phyloP scores from a whole-genome alignment of 2,888 invertebrate species.

The Amitus sp. region DNA sequence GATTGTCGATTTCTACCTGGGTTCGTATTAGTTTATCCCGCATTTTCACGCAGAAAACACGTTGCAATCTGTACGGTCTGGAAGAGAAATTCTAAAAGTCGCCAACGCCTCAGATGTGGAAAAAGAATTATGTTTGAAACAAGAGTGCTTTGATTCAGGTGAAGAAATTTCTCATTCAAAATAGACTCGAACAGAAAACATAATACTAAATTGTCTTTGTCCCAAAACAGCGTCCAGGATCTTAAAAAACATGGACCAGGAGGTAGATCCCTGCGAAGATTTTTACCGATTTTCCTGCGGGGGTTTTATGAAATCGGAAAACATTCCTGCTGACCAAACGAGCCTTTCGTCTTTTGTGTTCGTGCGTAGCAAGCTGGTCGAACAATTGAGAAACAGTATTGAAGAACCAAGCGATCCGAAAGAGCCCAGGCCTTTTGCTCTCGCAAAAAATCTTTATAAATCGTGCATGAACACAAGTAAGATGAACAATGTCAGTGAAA shows the following conservation, averaged over 20 bases:
- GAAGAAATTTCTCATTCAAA: slow-evolving; percentile 35
- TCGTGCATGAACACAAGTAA: slow-evolving; percentile 40
- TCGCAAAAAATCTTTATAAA: slow-evolving; percentile 33
- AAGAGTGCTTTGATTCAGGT: slow-evolving; percentile 86
- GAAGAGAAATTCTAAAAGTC: slow-evolving; percentile 41
- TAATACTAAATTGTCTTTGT: no score
- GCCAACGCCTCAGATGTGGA: slow-evolving; percentile 51
- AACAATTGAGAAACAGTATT: slow-evolving; percentile 24
- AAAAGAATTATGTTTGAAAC: slow-evolving; percentile 73
- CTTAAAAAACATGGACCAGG: slow-evolving; percentile 11
- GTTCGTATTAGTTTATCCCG: no score
- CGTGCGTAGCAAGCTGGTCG: slow-evolving; percentile 24
- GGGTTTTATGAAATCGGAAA: slow-evolving; percentile 23
- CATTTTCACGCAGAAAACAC: background rate
- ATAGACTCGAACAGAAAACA: background rate
- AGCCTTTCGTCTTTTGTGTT: slow-evolving; percentile 20
- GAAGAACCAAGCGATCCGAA: slow-evolving; percentile 21
- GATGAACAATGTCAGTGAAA: slow-evolving; percentile 1
- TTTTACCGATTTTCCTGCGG: slow-evolving; percentile 42
- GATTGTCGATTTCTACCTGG: no score
- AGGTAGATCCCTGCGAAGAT: slow-evolving; percentile 30
- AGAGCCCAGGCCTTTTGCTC: slow-evolving; percentile 26
- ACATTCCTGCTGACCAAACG: slow-evolving; percentile 24
- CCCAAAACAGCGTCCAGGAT: slow-evolving; percentile 14
- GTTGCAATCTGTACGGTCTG: slow-evolving; percentile 42